Base-by-base conservation (phyloP, 2,888 invertebrate genomes). In the Ashinkailepas kermadecensis region DNA sequence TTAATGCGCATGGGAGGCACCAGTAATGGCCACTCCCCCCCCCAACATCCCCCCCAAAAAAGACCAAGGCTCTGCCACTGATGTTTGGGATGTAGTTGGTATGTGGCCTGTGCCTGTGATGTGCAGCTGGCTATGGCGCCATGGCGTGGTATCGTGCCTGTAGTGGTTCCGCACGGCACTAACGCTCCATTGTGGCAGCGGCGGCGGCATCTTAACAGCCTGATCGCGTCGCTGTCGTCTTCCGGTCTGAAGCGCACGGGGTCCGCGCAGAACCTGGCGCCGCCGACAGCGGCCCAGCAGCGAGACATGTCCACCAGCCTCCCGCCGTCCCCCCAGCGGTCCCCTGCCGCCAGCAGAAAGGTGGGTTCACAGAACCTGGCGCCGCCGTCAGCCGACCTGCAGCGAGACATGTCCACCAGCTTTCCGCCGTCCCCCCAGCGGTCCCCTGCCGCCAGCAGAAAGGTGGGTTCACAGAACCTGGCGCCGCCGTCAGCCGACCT, bases 231-330 rank as follows among this genome's bases (percentile, higher is more conserved):
- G 56, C 54, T 74, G n/a, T 85, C 85, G 83, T 83, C 87, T 74
- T 88, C 90, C 87, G 90, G 90, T 84, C 89, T 93, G 85, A 92
- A 92, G 87, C 89, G 93, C 85, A 92, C 92, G 81, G 92, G 92
- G 86, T 92, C 92, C 84, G 92, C 92, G 80, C 92, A 92, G 87
- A 91, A 90, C 87, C 88, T 93, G 84, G 90, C 91, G 80, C 91
- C 92, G 86, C 92, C 92, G 82, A n/a, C 62, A 23, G 59, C 74
- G 12, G 25, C 21, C 39, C 62, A 18, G 62, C 78, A 81, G 78
- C 81, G 70, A 13, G 81, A n/a, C 23, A 18, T 83, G 62, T 87
- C 87, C 13, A 85, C 85, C 84, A 86, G 86, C 82, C 85, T 87
- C 70, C 87, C 87, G 54, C 87, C 86, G 74, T 87, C 86, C 56